These are phyloP conservation scores for Candidula unifasciata DNA, from an alignment of 2,888 invertebrate genomes.

Conservation along the genomic window DNA sequence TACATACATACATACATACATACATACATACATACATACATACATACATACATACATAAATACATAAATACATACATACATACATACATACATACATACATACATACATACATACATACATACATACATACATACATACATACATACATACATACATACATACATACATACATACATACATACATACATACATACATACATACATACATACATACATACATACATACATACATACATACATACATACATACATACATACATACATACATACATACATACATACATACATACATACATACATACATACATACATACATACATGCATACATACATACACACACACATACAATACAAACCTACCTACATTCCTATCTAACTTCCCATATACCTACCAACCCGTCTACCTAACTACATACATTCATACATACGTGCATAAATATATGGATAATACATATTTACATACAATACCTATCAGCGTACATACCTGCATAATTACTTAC, in stretches of 20 bases:
- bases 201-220: conserved; percentile 21
- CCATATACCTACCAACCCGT: too few species aligned
- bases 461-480: not conserved
- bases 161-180: not conserved
- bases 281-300: conserved; percentile 23
- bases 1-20: conserved; percentile 7
- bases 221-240: not conserved
- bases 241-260: not conserved
- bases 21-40: conserved; percentile 21
- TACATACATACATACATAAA: not conserved
- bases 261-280: not conserved
- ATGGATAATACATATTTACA: conserved; percentile 12
- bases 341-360: not conserved
- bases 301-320: conserved; percentile 11
- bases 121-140: not conserved
- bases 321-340: not conserved
- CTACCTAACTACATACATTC: not conserved
- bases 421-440: not conserved
- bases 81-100: too few species aligned
- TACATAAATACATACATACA: too few species aligned
- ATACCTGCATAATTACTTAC: not conserved
- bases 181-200: conserved; percentile 25
- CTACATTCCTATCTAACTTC: not conserved
- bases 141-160: not conserved
- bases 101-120: too few species aligned